These are phyloP conservation scores for Rhea pennata DNA, from an alignment of 2,113 vertebrate species.

Conservation along the genomic window DNA sequence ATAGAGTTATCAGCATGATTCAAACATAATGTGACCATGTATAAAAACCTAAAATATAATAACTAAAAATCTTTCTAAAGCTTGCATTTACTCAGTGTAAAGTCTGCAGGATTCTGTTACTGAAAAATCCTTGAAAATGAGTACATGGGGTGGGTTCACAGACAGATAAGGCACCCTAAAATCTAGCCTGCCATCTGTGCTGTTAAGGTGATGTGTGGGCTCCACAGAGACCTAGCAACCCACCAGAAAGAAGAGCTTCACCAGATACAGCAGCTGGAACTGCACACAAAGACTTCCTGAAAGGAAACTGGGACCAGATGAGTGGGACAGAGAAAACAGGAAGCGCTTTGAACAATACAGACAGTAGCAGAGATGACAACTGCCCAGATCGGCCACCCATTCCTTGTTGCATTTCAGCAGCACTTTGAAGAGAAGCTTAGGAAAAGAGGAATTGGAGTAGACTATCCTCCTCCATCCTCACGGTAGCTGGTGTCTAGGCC, in stretches of 20 bases:
- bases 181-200: fast-evolving
- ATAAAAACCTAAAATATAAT: background rate
- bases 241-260: fast-evolving
- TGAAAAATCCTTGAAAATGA: background rate
- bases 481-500: background rate
- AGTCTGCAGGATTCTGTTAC: background rate
- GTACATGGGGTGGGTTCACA: fast-evolving
- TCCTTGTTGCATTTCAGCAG: fast-evolving
- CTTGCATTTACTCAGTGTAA: background rate
- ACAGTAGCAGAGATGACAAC: fast-evolving
- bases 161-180: background rate
- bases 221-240: background rate
- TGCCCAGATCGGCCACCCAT: fast-evolving
- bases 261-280: background rate
- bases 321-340: background rate
- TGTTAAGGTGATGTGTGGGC: background rate
- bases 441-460: background rate
- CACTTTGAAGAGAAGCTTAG: background rate
- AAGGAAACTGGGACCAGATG: background rate
- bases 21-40: background rate
- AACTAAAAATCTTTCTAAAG: background rate
- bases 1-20: background rate
- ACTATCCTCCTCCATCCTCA: background rate
- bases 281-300: background rate
- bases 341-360: background rate